phyloP scores from a whole-genome alignment of 1,140 invertebrate genomes.

The Phortica variegata region DNA sequence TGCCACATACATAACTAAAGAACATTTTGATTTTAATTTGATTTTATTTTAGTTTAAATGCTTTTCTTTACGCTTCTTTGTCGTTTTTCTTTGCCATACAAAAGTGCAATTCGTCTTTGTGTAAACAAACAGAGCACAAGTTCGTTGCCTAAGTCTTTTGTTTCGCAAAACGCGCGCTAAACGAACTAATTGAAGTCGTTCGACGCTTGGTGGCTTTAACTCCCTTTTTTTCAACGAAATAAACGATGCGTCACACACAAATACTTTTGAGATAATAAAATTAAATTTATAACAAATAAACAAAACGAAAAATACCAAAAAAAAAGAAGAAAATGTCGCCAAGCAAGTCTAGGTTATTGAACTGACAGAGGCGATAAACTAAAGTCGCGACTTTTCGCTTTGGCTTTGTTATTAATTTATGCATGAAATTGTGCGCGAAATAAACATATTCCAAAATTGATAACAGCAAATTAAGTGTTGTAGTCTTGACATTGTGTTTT shows the following conservation, averaged over 20 bases:
- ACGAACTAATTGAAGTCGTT: too few species aligned
- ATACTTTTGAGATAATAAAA: too few species aligned
- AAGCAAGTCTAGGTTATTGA: constrained; percentile 35
- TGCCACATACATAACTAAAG: too few species aligned
- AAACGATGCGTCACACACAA: too few species aligned
- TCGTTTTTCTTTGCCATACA: too few species aligned
- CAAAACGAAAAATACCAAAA: too few species aligned
- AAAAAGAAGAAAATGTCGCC: neutral
- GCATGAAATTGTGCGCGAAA: constrained; percentile 30
- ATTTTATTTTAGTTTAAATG: constrained; percentile 24
- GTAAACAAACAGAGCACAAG: constrained; percentile 23
- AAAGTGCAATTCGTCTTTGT: too few species aligned
- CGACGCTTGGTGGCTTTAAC: too few species aligned
- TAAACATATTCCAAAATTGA: constrained; percentile 41
- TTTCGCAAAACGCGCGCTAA: too few species aligned
- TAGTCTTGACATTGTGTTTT: neutral
- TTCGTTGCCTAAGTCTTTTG: constrained; percentile 43
- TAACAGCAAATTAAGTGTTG: constrained; percentile 42
- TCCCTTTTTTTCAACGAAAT: too few species aligned
- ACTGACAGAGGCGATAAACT: constrained; percentile 24
- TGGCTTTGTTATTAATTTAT: constrained; percentile 44
- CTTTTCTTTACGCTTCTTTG: constrained; percentile 8
- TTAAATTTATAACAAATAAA: constrained; percentile 32
- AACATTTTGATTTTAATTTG: too few species aligned
- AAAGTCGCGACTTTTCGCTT: neutral